A percentile compares a stretch with the other conserved stretches of the same genome.
phyloP scores from a whole-genome alignment of 1,140 invertebrate species.

The Mercenaria mercenaria region DNA sequence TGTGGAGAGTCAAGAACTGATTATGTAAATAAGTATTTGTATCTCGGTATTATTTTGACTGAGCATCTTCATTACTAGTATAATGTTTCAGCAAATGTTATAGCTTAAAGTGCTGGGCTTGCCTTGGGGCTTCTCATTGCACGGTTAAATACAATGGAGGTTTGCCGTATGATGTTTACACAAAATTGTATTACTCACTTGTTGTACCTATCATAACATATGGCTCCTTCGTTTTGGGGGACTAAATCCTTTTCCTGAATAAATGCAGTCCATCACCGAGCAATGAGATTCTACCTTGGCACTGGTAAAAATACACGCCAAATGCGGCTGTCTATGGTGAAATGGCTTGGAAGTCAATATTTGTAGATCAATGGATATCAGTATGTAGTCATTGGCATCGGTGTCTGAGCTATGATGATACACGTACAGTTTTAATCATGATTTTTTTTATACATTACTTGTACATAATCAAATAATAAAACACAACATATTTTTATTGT shows the following conservation, averaged over 20 bases:
- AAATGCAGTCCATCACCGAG: no score
- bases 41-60: not conserved
- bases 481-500: no score
- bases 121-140: slow-evolving; percentile 19
- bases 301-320: no score
- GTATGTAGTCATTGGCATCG: not conserved
- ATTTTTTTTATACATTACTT: no score
- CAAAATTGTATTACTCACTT: slow-evolving; percentile 35
- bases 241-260: not conserved
- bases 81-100: not conserved
- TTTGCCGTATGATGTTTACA: not conserved
- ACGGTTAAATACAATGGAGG: not conserved
- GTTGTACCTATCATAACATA: slow-evolving; percentile 23
- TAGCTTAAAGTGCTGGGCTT: not conserved
- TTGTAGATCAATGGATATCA: not conserved
- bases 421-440: no score
- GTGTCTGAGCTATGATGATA: no score
- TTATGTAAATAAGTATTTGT: not conserved
- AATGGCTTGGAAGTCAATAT: not conserved
- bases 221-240: slow-evolving; percentile 45
- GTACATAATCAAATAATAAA: no score
- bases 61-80: no score
- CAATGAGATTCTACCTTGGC: no score
- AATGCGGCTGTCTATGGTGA: no score
- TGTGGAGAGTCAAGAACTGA: not conserved